Base-by-base conservation (phyloP, 1,140 invertebrate species). In the Drosophila bocqueti region DNA sequence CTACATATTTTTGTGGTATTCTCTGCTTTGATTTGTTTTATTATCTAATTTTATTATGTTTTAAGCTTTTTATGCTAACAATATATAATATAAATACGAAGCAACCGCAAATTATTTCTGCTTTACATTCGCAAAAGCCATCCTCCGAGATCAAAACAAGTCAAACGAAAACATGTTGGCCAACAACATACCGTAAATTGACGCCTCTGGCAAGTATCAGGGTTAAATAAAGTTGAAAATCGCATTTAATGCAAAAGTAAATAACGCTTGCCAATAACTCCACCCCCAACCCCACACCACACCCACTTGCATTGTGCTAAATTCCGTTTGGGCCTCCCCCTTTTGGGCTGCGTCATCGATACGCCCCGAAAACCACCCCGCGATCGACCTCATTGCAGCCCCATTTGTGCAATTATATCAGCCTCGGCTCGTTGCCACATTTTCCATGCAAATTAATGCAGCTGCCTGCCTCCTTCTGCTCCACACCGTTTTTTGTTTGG, bases 381-480 rank as follows among this genome's bases (percentile, higher is more conserved):
- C 21, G 15, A 55, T n/a, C 54, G 54, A 42, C 49, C 29, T 18
- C 42, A 43, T 54, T 50, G 34, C 29, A 59, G 31, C 40, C 72
- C 58, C 72, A 36, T 64, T 63, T 74, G 69, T 55, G 69, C 72
- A 71, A 71, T 71, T 71, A 68, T 71, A 68, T 71, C 49, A 34
- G 64, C 49, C 34, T 36, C 63, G 49, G 46, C 67, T 71, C 62
- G 49, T 46, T 57, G 67, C 67, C 69, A 55, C 74, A 76, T 76
- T 76, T 76, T 54, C 54, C 46, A 76, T 76, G 74, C 74, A 76
- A 76, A 76, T 76, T 76, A 76, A 76, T 76, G 71, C 74, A 76
- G 71, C 54, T 76, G 74, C 69, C 64, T 6, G 24, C 42, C 49
- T n/a, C 15, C 11, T 21, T 8, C 24, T 10, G 38, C 18, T 26